phyloP scores from a whole-genome alignment of 30 jellyfish, hydroid and myxozoan genomes.

The Sanderia malayensis region DNA sequence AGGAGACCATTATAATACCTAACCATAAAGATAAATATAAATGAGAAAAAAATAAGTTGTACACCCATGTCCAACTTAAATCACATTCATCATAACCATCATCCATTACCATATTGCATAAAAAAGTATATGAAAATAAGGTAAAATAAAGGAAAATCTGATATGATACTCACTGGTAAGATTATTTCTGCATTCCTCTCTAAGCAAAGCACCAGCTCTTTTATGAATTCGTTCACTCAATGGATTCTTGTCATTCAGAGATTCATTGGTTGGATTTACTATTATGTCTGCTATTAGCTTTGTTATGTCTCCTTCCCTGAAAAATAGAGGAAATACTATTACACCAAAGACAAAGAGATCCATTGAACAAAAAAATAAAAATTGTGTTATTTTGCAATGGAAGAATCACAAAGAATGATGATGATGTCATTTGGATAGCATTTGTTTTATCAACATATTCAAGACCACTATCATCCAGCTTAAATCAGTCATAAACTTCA shows the following conservation, averaged over 20 bases:
- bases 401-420: no score
- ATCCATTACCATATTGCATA: no score
- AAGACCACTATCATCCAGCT: not conserved
- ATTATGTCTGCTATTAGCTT: conserved; percentile 75
- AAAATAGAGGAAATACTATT: not conserved
- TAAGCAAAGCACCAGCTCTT: conserved; percentile 88
- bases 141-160: no score
- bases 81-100: no score
- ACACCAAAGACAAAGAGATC: conserved; percentile 4
- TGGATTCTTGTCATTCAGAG: conserved; percentile 90
- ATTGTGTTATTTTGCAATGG: no score
- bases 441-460: not conserved
- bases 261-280: conserved; percentile 85
- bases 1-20: no score
- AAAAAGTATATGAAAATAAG: no score
- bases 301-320: conserved; percentile 96
- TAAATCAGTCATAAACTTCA: not conserved
- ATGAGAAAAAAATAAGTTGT: no score
- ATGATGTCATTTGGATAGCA: not conserved
- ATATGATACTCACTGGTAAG: conserved; percentile 75
- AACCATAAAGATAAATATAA: no score
- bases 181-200: conserved; percentile 77
- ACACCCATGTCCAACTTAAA: no score
- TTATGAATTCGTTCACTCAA: conserved; percentile 88
- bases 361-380: not conserved